Conservation (phyloP, 2,113 vertebrate species). For the Atractosteus spatula region DNA sequence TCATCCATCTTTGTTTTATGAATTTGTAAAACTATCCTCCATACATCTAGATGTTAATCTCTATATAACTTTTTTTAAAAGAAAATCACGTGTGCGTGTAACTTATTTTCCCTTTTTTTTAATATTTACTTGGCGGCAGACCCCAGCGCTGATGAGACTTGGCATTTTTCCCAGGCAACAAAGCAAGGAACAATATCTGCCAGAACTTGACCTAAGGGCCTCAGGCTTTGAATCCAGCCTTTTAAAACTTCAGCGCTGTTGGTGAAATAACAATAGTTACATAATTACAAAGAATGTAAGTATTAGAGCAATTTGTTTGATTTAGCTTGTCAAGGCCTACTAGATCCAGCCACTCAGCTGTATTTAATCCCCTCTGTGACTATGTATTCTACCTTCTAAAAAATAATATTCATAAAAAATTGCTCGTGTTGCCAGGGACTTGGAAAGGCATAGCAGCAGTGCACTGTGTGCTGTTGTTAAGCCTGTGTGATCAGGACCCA, state of each 20-base stretch:
- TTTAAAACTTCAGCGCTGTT: slow-evolving; percentile 57
- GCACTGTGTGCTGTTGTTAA: neutral
- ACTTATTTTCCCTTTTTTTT: slow-evolving; percentile 32
- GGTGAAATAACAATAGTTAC: slow-evolving; percentile 48
- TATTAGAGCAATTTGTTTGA: slow-evolving; percentile 69
- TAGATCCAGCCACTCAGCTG: slow-evolving; percentile 55
- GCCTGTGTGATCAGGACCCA: neutral
- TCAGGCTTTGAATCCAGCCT: slow-evolving; percentile 41
- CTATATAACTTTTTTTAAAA: too few relatives aligned
- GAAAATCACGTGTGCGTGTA: slow-evolving; percentile 34
- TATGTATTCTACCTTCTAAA: slow-evolving; percentile 22
- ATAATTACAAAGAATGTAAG: slow-evolving; percentile 67
- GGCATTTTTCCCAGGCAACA: slow-evolving; percentile 52
- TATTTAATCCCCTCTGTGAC: slow-evolving; percentile 46
- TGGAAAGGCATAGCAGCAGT: neutral
- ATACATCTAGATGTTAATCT: too few relatives aligned
- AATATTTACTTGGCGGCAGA: slow-evolving; percentile 39
- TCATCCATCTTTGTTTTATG: too few relatives aligned
- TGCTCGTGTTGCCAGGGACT: neutral
- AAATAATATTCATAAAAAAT: slow-evolving; percentile 12
- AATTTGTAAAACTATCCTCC: too few relatives aligned
- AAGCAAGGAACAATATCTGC: slow-evolving; percentile 54
- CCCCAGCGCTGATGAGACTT: slow-evolving; percentile 50
- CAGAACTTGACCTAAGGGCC: slow-evolving; percentile 59
- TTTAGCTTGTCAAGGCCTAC: slow-evolving; percentile 59